Conservation (phyloP, 2,888 invertebrate genomes). For the Eupithecia subfuscata region DNA sequence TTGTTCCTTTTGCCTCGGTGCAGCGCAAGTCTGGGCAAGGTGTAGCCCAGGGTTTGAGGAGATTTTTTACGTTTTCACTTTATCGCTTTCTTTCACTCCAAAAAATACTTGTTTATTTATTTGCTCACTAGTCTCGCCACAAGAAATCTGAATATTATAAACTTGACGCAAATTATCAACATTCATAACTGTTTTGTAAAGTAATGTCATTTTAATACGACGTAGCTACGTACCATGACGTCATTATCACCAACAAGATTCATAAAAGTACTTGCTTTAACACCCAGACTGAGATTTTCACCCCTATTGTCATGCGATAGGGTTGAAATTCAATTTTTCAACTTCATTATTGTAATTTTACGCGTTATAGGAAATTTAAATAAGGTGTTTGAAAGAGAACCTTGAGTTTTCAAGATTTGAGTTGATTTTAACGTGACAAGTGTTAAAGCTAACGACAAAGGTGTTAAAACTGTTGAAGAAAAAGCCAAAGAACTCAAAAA, state of each 20-base stretch:
- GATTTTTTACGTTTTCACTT: not conserved
- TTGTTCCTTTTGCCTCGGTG: not conserved
- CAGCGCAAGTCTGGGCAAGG: not conserved
- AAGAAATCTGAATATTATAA: slow-evolving; percentile 58
- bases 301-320: slow-evolving; percentile 32
- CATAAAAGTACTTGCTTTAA: slow-evolving; percentile 18
- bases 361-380: slow-evolving; percentile 48
- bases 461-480: slow-evolving; percentile 30
- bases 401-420: slow-evolving; percentile 55
- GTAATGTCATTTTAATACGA: slow-evolving; percentile 82
- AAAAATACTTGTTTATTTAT: not conserved
- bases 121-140: slow-evolving; percentile 18
- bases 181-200: slow-evolving; percentile 67
- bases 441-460: slow-evolving; percentile 27
- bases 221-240: slow-evolving; percentile 73
- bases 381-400: slow-evolving; percentile 57
- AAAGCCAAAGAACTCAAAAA: slow-evolving; percentile 32
- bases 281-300: not conserved
- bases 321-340: slow-evolving; percentile 42
- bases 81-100: not conserved
- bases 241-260: slow-evolving; percentile 67
- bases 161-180: slow-evolving; percentile 66
- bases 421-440: slow-evolving; percentile 54
- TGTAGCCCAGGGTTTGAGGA: not conserved
- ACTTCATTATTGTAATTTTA: slow-evolving; percentile 27